Evolutionary conservation across 1,140 invertebrate genomes (phyloP).

Genomic region (Ditylenchus dipsaci): DNA sequence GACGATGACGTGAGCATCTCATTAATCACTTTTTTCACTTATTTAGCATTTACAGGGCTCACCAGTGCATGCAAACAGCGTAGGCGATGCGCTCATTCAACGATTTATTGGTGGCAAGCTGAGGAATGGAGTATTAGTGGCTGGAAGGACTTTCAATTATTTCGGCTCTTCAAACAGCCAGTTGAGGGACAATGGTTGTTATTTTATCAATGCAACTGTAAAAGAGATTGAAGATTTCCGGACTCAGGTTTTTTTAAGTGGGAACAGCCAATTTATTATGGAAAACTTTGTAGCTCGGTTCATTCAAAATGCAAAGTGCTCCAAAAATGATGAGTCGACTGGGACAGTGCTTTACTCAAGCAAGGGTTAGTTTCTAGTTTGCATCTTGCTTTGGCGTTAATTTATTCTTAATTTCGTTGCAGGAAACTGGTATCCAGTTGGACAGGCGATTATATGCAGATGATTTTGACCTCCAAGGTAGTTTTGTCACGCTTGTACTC

Average conservation of each 20-base stretch:
- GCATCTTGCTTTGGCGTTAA: neutral
- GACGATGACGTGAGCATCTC: constrained; percentile 24
- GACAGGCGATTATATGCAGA: constrained; percentile 23
- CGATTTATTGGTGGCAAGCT: constrained; percentile 30
- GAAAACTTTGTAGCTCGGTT: too few relatives aligned
- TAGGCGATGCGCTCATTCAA: constrained; percentile 21
- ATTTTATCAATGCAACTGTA: constrained; percentile 40
- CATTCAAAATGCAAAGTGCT: constrained; percentile 38
- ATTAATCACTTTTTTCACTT: neutral
- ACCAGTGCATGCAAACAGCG: constrained; percentile 21
- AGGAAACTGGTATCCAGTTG: constrained; percentile 30
- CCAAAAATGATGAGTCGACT: constrained; percentile 49
- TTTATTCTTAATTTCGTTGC: constrained; percentile 14
- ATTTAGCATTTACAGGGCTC: neutral
- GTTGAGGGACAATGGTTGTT: constrained; percentile 46
- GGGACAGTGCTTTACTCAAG: constrained; percentile 48
- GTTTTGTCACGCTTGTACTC: too few relatives aligned
- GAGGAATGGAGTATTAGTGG: constrained; percentile 26
- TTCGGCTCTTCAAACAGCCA: constrained; percentile 48
- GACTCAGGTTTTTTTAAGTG: neutral
- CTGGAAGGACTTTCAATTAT: constrained; percentile 37
- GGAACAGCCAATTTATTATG: too few relatives aligned
- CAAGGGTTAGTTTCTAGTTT: constrained; percentile 15
- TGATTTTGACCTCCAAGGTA: constrained; percentile 24
- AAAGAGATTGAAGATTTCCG: constrained; percentile 36